Evolutionary conservation across 2,888 invertebrate species (phyloP).

Genomic region (Kuschelorhynchus macadamiae): DNA sequence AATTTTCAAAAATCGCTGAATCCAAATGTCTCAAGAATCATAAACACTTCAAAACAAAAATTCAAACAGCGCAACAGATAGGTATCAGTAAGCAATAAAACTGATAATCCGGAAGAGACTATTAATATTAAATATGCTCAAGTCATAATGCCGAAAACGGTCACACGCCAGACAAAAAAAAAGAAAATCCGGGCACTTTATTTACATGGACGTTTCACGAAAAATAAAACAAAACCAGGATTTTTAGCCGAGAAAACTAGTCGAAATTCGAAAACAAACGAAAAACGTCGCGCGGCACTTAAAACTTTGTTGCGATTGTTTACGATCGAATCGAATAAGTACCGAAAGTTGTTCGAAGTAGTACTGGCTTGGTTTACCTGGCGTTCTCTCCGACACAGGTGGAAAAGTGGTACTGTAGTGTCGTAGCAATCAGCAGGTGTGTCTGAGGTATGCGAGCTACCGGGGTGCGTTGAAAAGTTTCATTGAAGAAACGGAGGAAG

Average conservation of each 20-base stretch:
- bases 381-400: conserved; percentile 38
- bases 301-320: conserved; percentile 15
- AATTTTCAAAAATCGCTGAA: no score
- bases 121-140: neutral
- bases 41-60: no score
- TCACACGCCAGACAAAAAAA: no score
- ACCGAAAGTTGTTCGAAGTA: neutral
- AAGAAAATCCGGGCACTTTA: no score
- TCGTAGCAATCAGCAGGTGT: conserved; percentile 46
- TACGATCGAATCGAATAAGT: conserved; percentile 12
- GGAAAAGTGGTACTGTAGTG: conserved; percentile 47
- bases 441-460: conserved; percentile 51
- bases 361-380: conserved; percentile 22
- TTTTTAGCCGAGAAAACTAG: neutral
- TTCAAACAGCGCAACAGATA: no score
- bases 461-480: conserved; percentile 10
- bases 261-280: neutral
- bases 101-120: neutral
- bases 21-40: no score
- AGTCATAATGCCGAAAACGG: neutral
- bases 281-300: no score
- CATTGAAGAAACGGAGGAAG: no score
- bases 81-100: no score
- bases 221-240: neutral
- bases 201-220: no score